These are phyloP conservation scores for Stegostoma tigrinum DNA, from an alignment of 2,113 vertebrate genomes.

Conservation along the genomic window DNA sequence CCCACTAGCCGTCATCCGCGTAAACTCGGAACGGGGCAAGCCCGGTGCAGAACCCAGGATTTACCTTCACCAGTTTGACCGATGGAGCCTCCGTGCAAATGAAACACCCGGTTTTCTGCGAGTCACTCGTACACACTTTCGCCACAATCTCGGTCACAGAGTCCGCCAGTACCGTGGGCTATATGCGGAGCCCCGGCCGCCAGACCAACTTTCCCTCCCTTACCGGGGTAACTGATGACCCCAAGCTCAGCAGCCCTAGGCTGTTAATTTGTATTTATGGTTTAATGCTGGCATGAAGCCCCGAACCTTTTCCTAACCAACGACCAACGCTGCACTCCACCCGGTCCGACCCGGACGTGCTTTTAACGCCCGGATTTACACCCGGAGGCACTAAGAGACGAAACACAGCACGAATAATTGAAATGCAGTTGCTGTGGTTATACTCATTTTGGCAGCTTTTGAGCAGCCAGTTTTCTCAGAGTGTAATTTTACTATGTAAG, in stretches of 20 bases:
- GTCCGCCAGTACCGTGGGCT: not conserved
- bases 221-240: not conserved
- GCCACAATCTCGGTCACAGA: not conserved
- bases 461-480: not conserved
- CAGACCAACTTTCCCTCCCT: not conserved
- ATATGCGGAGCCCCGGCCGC: too few species aligned
- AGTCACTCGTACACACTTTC: not conserved
- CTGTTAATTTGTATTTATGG: not conserved
- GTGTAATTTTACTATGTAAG: not conserved
- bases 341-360: slow-evolving; percentile 29
- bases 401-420: not conserved
- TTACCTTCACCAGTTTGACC: too few species aligned
- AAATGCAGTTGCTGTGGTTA: not conserved
- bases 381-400: slow-evolving; percentile 2
- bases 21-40: too few species aligned
- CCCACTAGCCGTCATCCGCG: too few species aligned
- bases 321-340: not conserved
- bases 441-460: not conserved
- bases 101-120: not conserved
- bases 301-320: not conserved
- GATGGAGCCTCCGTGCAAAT: not conserved
- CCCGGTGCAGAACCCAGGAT: too few species aligned
- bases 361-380: slow-evolving; percentile 24
- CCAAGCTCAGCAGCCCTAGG: not conserved
- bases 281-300: not conserved